Conservation (phyloP, 1,140 invertebrate genomes). For the Phymorhynchus buccinoides region DNA sequence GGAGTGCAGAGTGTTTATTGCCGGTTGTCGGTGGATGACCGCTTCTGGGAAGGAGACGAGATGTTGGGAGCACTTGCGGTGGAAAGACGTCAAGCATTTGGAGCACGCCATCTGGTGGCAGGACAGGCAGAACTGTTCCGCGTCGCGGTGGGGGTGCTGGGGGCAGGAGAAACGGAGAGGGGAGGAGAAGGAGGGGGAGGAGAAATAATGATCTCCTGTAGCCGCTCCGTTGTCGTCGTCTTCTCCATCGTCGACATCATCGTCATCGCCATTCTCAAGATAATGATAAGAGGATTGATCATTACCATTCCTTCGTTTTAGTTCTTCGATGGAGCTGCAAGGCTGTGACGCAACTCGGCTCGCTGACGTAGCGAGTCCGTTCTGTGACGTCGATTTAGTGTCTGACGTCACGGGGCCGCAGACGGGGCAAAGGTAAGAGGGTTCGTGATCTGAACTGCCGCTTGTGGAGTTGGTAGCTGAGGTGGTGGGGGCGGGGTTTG, state of each 20-base stretch:
- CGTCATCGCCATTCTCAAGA: background rate
- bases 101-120: slow-evolving; percentile 41
- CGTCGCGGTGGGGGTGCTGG: slow-evolving; percentile 32
- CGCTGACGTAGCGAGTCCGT: background rate
- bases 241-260: background rate
- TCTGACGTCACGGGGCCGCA: background rate
- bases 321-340: background rate
- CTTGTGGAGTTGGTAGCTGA: too few species aligned
- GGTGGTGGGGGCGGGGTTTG: slow-evolving; percentile 23
- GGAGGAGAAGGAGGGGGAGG: slow-evolving; percentile 4
- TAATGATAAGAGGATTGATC: background rate
- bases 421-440: background rate
- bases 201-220: background rate
- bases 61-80: slow-evolving; percentile 39
- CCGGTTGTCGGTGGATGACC: slow-evolving; percentile 6
- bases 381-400: background rate
- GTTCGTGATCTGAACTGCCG: too few species aligned
- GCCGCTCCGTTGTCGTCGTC: background rate
- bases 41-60: slow-evolving; percentile 32
- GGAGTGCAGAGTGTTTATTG: slow-evolving; percentile 35
- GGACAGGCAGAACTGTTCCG: slow-evolving; percentile 38
- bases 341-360: slow-evolving; percentile 25
- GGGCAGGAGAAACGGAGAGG: slow-evolving; percentile 12
- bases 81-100: slow-evolving; percentile 43
- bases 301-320: slow-evolving; percentile 2